A percentile compares a stretch with the other conserved stretches of the same genome.
Evolutionary conservation across 2,888 invertebrate species (phyloP).

Genomic region (Melikaiella ostensackeni): DNA sequence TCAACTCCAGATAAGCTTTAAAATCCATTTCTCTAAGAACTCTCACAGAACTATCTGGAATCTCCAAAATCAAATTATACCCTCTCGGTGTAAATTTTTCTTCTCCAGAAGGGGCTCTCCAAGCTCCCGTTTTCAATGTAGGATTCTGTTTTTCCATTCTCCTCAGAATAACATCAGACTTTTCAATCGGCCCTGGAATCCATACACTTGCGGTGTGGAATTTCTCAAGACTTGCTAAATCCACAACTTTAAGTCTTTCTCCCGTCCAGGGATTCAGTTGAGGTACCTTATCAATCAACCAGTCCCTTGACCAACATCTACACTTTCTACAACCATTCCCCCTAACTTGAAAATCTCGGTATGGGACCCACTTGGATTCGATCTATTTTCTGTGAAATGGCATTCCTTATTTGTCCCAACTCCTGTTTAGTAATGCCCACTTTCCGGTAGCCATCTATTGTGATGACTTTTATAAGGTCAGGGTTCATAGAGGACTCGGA

Average conservation of each 20-base stretch:
- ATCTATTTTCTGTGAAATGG: background rate
- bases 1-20: background rate
- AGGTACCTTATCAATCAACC: background rate
- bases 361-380: background rate
- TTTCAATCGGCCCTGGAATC: background rate
- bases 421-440: background rate
- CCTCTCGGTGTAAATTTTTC: background rate
- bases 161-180: background rate
- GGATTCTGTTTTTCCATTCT: background rate
- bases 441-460: background rate
- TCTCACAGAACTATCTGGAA: background rate
- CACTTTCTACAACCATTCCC: conserved; percentile 1
- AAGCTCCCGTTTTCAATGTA: background rate
- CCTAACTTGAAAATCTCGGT: background rate
- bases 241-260: background rate
- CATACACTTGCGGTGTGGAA: background rate
- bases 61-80: background rate
- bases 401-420: background rate
- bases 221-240: background rate
- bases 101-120: background rate
- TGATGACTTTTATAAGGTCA: background rate
- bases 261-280: background rate
- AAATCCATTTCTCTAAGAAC: background rate
- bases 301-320: conserved; percentile 12
- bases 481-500: background rate